Percentiles rank a stretch among this genome's conserved stretches.
Evolutionary conservation across 1,140 invertebrate genomes (phyloP).

Genomic region (Drosophila teissieri): DNA sequence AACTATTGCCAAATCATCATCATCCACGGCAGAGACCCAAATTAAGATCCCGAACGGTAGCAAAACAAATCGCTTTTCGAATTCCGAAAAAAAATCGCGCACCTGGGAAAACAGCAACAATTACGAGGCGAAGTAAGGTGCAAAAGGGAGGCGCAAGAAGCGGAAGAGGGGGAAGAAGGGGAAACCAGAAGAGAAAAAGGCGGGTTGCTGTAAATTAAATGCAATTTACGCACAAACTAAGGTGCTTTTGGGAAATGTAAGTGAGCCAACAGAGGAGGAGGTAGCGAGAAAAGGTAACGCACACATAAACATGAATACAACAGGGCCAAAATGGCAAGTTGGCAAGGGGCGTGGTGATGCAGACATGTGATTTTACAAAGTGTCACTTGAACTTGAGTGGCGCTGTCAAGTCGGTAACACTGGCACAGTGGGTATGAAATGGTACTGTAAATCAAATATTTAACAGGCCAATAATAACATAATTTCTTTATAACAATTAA

Average conservation of each 20-base stretch:
- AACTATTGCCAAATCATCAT: conserved; percentile 24
- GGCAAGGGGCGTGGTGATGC: conserved; percentile 11
- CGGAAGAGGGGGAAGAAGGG: background rate
- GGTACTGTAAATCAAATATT: background rate
- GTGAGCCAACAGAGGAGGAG: conserved; percentile 18
- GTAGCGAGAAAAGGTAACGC: conserved; percentile 2
- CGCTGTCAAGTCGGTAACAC: conserved; percentile 29
- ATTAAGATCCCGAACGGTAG: conserved; percentile 25
- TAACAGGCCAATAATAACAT: too few relatives aligned
- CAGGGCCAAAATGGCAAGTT: background rate
- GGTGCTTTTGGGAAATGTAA: conserved; percentile 14
- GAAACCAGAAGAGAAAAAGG: background rate
- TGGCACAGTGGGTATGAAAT: conserved; percentile 10
- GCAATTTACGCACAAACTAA: conserved; percentile 70
- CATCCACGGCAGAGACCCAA: conserved; percentile 11
- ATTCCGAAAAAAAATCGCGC: conserved; percentile 27
- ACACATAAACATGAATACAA: background rate
- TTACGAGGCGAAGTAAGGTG: conserved; percentile 6
- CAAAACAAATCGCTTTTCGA: conserved; percentile 43
- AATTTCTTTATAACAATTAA: too few relatives aligned
- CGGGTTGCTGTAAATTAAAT: conserved; percentile 64
- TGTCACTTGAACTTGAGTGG: conserved; percentile 77
- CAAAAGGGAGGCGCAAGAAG: background rate
- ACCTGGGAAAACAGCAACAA: conserved; percentile 33
- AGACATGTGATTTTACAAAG: conserved; percentile 76